These are phyloP conservation scores for Opisthocomus hoazin DNA, from an alignment of 2,113 vertebrate species.

Conservation along the genomic window DNA sequence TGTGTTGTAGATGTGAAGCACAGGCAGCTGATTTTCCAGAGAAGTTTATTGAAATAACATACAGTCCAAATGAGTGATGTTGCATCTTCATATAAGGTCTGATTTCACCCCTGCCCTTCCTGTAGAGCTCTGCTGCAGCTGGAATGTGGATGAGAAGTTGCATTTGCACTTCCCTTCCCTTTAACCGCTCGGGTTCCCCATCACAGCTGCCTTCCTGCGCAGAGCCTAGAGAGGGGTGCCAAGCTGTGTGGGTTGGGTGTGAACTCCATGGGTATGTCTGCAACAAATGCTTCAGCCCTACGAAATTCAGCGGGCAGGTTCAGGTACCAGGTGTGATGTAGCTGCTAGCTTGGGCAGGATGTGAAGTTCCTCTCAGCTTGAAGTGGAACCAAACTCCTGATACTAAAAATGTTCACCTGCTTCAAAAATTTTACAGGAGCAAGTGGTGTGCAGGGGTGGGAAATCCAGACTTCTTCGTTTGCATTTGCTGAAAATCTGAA, in stretches of 20 bases:
- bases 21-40: background rate
- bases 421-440: background rate
- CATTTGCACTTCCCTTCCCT: background rate
- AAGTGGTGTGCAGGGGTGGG: background rate
- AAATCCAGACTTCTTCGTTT: background rate
- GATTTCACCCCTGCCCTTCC: background rate
- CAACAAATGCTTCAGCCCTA: background rate
- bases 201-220: background rate
- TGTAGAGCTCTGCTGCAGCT: background rate
- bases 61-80: background rate
- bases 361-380: background rate
- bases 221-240: background rate
- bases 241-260: background rate
- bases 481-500: background rate
- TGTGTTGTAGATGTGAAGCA: background rate
- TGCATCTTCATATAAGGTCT: background rate
- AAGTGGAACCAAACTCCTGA: background rate
- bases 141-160: background rate
- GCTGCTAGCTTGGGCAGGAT: background rate
- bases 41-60: background rate
- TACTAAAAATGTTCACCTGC: background rate
- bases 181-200: rapidly evolving
- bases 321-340: background rate
- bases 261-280: background rate
- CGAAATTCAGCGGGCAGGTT: rapidly evolving